Evolutionary conservation across 2,797 vertebrate species (phyloP), one percentile per base, ranked within the genome.

Genomic region (Chiloscyllium punctatum): DNA sequence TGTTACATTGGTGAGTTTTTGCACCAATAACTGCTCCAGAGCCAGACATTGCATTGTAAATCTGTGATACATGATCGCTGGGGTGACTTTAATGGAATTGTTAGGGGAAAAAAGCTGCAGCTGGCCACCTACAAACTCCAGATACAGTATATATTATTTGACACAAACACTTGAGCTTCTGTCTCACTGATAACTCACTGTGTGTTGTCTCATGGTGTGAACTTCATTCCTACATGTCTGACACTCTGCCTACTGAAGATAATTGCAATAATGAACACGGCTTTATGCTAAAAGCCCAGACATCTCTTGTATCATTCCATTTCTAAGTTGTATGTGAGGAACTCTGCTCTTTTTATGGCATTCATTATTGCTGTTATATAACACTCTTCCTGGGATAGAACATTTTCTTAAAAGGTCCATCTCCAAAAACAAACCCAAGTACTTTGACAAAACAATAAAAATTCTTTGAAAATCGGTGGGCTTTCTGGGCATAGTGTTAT

Each of bases 141-240:
- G 4, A 25, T 42, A 69, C 90, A 92, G 90, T 92, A 92, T 92
- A 92, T 92, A 92, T 92, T 92, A 92, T 92, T 92, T 42, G 62
- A 37, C 21, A 92, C 2, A 27, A 4, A 21, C 37, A 9, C 62
- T 69, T 42, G 42, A 37, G 37, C 90, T 66, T 30, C 90, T 69
- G 4, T 69, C n/a, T 69, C 37, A 9, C n/a, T 42, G 90, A 37
- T 66, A 92, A 68, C 66, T 92, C 66, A 92, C 92, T 30, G 42
- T 92, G 90, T 69, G 66, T 51, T 13, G 62, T 42, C 69, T 84
- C 82, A 48, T 48, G 1, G 6, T 68, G 90, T 42, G 90, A 69
- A 25, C 62, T n/a, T n/a, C 57, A 66, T 13, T 33, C 62, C 23
- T 25, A 21, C 42, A 92, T 5, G 23, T 23, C 18, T 25, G 42